These are phyloP conservation scores for Numenius phaeopus DNA, from an alignment of 2,797 vertebrate species.

Conservation along the genomic window DNA sequence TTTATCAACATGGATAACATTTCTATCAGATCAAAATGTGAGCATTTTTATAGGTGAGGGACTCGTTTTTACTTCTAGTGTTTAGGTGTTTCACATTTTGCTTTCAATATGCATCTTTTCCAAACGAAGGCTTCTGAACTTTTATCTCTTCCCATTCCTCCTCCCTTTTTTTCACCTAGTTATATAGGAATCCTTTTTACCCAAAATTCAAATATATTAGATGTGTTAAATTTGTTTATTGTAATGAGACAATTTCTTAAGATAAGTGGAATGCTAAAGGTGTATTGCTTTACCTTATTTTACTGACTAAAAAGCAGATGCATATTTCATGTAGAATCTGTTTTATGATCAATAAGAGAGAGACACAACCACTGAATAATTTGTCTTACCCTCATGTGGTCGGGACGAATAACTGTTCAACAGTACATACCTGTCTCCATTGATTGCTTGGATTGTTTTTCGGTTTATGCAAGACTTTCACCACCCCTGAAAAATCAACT, in stretches of 20 bases:
- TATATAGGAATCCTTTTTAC: neutral
- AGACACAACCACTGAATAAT: neutral
- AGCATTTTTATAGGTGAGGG: neutral
- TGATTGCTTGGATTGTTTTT: neutral
- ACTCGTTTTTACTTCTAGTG: neutral
- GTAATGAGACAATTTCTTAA: neutral
- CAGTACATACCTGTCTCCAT: neutral
- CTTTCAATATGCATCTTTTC: neutral
- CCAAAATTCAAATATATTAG: neutral
- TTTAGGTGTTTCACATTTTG: neutral
- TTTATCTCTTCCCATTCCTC: neutral
- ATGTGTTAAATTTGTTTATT: neutral
- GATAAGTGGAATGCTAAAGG: neutral
- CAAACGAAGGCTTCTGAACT: neutral
- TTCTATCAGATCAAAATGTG: neutral
- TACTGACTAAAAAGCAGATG: neutral
- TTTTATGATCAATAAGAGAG: neutral
- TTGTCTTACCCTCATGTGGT: accelerated
- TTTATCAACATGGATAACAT: neutral
- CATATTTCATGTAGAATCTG: neutral
- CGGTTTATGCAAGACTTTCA: neutral
- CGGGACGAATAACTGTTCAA: neutral
- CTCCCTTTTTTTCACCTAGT: neutral
- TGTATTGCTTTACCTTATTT: neutral
- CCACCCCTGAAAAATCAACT: neutral